Percentiles rank a stretch among this genome's conserved stretches.
phyloP scores from a whole-genome alignment of 2,888 invertebrate genomes.

The Gnatocerus cornutus region DNA sequence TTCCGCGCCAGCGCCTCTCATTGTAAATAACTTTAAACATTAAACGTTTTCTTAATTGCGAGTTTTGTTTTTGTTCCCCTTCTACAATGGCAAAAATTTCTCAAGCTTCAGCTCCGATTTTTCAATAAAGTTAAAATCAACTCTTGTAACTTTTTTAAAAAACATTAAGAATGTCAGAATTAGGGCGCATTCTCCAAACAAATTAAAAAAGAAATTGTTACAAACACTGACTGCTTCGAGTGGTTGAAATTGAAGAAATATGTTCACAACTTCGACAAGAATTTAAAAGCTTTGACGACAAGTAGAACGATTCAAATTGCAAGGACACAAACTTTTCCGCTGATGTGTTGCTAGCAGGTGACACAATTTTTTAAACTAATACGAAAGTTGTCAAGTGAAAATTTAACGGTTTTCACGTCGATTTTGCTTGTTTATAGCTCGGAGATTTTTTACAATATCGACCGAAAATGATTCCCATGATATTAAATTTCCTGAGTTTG shows the following conservation, averaged over 20 bases:
- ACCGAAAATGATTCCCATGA: neutral
- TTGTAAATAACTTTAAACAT: slow-evolving; percentile 4
- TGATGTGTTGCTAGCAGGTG: slow-evolving; percentile 44
- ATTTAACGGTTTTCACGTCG: neutral
- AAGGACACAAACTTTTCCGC: slow-evolving; percentile 41
- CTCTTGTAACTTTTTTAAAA: slow-evolving; percentile 18
- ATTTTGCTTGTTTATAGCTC: neutral
- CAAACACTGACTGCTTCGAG: slow-evolving; percentile 14
- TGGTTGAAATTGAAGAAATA: slow-evolving; percentile 31
- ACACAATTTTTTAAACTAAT: slow-evolving; percentile 37
- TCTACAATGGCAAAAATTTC: slow-evolving; percentile 37
- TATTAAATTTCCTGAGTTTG: slow-evolving; percentile 21
- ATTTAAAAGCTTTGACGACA: slow-evolving; percentile 38
- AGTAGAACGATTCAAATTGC: slow-evolving; percentile 39
- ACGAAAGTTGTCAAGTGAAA: neutral
- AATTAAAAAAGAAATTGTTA: slow-evolving; percentile 22
- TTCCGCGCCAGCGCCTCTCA: too few species aligned
- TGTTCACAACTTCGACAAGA: slow-evolving; percentile 46
- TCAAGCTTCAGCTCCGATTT: slow-evolving; percentile 29
- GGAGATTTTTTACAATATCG: neutral
- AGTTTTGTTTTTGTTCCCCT: slow-evolving; percentile 37
- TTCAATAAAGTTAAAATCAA: slow-evolving; percentile 30
- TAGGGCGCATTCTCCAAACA: slow-evolving; percentile 4
- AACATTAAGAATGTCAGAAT: neutral
- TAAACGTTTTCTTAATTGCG: slow-evolving; percentile 32